Evolutionary conservation across 2,888 invertebrate genomes (phyloP).

Genomic region (Tetragonula carbonaria): DNA sequence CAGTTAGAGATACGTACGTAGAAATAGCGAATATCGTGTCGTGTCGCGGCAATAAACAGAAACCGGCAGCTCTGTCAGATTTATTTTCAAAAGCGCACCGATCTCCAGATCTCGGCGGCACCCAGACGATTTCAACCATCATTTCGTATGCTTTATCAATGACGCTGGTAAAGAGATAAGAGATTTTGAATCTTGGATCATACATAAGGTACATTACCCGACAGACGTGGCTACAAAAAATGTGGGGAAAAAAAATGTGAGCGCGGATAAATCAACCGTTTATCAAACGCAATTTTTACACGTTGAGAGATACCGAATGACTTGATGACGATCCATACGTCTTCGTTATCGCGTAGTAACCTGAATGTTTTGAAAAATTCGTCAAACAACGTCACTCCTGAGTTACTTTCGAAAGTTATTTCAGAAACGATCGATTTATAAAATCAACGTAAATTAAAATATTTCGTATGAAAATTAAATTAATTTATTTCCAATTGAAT

Average conservation of each 20-base stretch:
- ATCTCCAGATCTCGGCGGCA: background rate
- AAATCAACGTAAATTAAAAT: too few relatives aligned
- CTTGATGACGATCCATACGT: constrained; percentile 29
- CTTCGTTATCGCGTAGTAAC: constrained; percentile 26
- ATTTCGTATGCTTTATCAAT: constrained; percentile 52
- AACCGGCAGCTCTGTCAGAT: constrained; percentile 56
- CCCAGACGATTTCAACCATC: constrained; percentile 52
- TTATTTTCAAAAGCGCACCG: constrained; percentile 65
- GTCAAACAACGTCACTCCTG: too few relatives aligned
- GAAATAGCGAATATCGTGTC: constrained; percentile 49
- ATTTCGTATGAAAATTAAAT: too few relatives aligned
- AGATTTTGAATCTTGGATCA: constrained; percentile 4
- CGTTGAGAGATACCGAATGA: constrained; percentile 21
- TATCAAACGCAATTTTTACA: background rate
- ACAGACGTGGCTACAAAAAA: background rate
- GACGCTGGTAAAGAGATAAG: constrained; percentile 18
- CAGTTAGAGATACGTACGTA: constrained; percentile 14
- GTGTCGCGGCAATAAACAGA: constrained; percentile 20
- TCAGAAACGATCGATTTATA: too few relatives aligned
- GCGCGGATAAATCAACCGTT: background rate
- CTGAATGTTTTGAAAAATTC: too few relatives aligned
- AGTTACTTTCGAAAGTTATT: too few relatives aligned
- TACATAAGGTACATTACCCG: constrained; percentile 16
- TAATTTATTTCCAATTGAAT: too few relatives aligned
- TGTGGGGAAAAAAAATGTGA: too few relatives aligned